phyloP scores from a whole-genome alignment of 1,140 invertebrate genomes.

The Homarus americanus region DNA sequence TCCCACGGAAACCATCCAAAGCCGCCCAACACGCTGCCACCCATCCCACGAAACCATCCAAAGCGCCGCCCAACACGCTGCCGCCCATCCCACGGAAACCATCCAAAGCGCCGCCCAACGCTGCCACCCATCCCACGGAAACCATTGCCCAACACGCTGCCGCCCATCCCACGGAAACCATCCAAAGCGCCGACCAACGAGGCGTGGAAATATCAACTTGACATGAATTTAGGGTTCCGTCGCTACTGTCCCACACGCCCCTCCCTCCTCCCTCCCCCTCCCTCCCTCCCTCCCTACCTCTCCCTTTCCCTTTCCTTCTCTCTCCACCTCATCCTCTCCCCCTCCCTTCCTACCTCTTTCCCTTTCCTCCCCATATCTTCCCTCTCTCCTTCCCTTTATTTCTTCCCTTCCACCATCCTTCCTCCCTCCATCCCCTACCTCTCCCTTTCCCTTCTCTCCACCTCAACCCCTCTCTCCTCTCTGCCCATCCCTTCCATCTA shows the following conservation, averaged over 20 bases:
- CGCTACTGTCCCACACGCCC: neutral
- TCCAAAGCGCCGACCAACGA: neutral
- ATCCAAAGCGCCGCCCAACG: no score
- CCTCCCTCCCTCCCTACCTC: neutral
- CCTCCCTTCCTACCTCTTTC: neutral
- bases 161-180: no score
- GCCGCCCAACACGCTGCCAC: no score
- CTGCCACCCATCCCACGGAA: no score
- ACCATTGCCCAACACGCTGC: no score
- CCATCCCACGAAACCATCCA: no score
- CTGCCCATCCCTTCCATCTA: no score
- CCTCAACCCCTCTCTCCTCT: neutral
- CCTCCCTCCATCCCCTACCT: neutral
- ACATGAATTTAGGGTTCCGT: constrained; percentile 12
- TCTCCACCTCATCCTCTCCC: neutral
- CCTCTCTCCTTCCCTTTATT: neutral
- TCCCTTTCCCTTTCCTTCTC: neutral
- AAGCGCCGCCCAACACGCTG: no score
- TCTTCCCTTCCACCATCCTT: neutral
- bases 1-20: no score
- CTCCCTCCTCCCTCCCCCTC: neutral
- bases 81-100: no score
- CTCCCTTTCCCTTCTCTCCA: neutral
- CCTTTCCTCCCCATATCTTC: neutral
- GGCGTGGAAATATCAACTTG: neutral